A percentile compares a stretch with the other conserved stretches of the same genome.
phyloP scores from a whole-genome alignment of 2,797 vertebrate genomes.

The Gallirallus australis region DNA sequence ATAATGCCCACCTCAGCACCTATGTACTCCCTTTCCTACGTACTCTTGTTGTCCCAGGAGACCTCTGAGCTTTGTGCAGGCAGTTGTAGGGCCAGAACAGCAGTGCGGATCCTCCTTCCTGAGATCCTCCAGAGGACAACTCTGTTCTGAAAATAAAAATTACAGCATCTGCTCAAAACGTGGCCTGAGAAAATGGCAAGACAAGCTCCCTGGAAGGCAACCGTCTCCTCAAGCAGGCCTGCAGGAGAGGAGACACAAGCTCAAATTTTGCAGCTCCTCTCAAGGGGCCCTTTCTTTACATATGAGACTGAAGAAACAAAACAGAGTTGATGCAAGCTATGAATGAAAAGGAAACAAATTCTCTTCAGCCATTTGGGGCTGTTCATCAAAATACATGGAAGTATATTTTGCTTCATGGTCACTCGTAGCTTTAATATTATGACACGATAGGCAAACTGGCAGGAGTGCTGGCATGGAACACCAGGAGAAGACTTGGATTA shows the following conservation, averaged over 20 bases:
- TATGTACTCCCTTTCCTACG: background rate
- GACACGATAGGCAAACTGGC: background rate
- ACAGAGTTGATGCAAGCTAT: background rate
- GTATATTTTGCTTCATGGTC: background rate
- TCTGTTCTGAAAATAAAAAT: background rate
- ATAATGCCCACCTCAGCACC: background rate
- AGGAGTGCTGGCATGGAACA: background rate
- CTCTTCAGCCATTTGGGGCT: background rate
- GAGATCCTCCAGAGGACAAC: background rate
- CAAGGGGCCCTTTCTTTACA: background rate
- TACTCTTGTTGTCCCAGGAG: background rate
- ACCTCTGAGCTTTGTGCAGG: rapidly evolving
- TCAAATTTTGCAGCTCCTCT: background rate
- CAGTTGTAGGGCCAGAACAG: rapidly evolving
- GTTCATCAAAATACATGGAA: background rate
- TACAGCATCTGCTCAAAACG: background rate
- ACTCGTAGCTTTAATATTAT: background rate
- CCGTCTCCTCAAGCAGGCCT: background rate
- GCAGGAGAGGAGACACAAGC: rapidly evolving
- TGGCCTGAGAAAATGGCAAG: background rate
- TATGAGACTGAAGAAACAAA: background rate
- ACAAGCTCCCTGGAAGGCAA: background rate
- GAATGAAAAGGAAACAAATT: background rate
- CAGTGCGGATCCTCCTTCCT: background rate
- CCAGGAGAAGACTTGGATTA: conserved; percentile 55